Percentiles rank a stretch among this genome's conserved stretches.
Evolutionary conservation across 1,140 invertebrate species (phyloP).

Genomic region (Drosophila leontia): DNA sequence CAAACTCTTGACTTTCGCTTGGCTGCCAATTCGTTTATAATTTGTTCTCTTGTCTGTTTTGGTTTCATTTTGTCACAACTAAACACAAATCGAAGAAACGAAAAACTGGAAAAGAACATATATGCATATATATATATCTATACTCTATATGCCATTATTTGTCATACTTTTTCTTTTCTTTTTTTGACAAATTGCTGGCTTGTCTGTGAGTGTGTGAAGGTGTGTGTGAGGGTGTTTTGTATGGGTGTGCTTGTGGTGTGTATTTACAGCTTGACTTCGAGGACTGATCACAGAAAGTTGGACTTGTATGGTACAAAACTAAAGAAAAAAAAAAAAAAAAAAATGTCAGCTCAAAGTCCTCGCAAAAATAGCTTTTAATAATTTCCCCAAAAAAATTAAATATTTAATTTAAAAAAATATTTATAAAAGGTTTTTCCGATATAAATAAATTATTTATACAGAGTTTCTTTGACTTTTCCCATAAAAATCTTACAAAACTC

Average conservation of each 20-base stretch:
- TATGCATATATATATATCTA: slow-evolving; percentile 51
- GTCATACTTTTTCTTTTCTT: not conserved
- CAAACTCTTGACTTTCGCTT: slow-evolving; percentile 38
- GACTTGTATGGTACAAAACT: slow-evolving; percentile 42
- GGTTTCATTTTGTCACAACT: slow-evolving; percentile 39
- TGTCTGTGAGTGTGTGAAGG: slow-evolving; percentile 47
- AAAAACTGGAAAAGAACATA: slow-evolving; percentile 54
- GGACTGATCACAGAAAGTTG: slow-evolving; percentile 29
- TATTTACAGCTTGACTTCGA: slow-evolving; percentile 50
- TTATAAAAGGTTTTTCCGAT: no score
- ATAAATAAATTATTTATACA: no score
- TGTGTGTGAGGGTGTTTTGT: slow-evolving; percentile 13
- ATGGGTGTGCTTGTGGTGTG: slow-evolving; percentile 21
- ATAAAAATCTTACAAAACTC: not conserved
- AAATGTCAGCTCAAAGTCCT: not conserved
- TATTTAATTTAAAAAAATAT: not conserved
- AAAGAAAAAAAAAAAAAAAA: not conserved
- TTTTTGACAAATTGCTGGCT: slow-evolving; percentile 43
- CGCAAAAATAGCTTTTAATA: not conserved
- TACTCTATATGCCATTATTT: slow-evolving; percentile 41
- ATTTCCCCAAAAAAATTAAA: not conserved
- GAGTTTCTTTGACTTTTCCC: not conserved
- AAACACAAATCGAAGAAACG: slow-evolving; percentile 46
- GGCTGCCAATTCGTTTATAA: slow-evolving; percentile 64
- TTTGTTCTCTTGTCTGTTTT: slow-evolving; percentile 35